A percentile compares a stretch with the other conserved stretches of the same genome.
phyloP scores from a whole-genome alignment of 2,888 invertebrate species.

The Tipula unca region DNA sequence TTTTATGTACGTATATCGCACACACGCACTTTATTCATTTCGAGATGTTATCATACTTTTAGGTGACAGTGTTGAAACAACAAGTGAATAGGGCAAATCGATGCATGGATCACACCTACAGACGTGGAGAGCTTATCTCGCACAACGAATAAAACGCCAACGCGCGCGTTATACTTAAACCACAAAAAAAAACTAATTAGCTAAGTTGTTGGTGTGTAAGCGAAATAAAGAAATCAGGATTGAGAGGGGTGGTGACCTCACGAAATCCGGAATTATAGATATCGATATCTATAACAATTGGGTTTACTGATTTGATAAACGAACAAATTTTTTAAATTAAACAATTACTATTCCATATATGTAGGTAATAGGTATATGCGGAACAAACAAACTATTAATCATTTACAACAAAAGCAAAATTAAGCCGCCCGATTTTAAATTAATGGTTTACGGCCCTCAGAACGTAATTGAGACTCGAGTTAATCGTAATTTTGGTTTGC shows the following conservation, averaged over 20 bases:
- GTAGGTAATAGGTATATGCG: too few species aligned
- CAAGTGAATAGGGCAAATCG: constrained; percentile 1
- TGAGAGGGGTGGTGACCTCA: background rate
- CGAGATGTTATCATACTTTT: background rate
- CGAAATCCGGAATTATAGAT: background rate
- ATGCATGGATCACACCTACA: background rate
- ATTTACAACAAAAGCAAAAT: background rate
- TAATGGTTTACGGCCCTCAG: background rate
- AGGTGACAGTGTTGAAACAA: background rate
- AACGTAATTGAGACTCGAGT: background rate
- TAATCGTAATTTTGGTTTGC: background rate
- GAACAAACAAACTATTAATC: background rate
- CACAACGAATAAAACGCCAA: background rate
- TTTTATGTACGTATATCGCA: background rate
- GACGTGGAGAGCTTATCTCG: background rate
- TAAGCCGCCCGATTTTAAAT: background rate
- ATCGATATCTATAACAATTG: background rate
- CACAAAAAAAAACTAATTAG: background rate
- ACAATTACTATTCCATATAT: background rate
- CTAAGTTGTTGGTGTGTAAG: background rate
- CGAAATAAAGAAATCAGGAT: background rate
- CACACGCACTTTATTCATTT: background rate
- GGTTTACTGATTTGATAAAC: background rate
- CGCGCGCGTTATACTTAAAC: background rate
- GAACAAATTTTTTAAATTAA: background rate